Base-by-base conservation (phyloP, 2,888 invertebrate species). In the Prionchulus punctatus region DNA sequence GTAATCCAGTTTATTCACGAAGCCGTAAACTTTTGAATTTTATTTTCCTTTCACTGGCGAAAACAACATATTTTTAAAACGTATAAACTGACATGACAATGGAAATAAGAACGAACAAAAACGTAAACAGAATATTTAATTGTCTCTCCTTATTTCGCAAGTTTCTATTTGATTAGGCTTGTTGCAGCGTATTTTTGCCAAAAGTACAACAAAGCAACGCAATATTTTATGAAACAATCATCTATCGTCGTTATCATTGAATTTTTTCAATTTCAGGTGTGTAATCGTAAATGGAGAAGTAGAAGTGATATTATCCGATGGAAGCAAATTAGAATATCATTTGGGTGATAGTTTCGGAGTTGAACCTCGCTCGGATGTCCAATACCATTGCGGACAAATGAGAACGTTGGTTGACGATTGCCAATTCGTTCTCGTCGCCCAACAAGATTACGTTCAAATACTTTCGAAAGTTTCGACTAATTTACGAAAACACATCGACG, bases 391-490 rank as follows among this genome's bases (percentile, higher is more conserved):
- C 62, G 94, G 98, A 59, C 83, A 90, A 43, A 98, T 98, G 96
- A 81, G 86, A 63, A 96, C 98, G 43, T 70, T 87, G 71, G 87
- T 87, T 71, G 92, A 94, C 75, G 94, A 98, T 75, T 99, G 98
- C 70, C 94, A 96, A 75, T 98, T 98, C 79, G 94, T 98, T 31
- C 92, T 94, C 73, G 90, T 98, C 55, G 92, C 94, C 18, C 96
- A 98, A 76, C 84, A 84, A 55, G 92, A 96, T 74, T 98, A 94
- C 74, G 94, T 90, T 72, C 73, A 81, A 60, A 86, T 87, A 59
- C 69, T 77, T 63, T 70, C 73, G 57, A 72, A 73, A 66, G 71
- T 73, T 53, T 62, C 62, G 73, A 92, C 94, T 73, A 94, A 94
- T 71, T 92, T 87, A 31, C 81, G 84, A 66, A 79, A 87, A 48